phyloP scores from a whole-genome alignment of 2,113 vertebrate species.

The Collichthys lucidus region DNA sequence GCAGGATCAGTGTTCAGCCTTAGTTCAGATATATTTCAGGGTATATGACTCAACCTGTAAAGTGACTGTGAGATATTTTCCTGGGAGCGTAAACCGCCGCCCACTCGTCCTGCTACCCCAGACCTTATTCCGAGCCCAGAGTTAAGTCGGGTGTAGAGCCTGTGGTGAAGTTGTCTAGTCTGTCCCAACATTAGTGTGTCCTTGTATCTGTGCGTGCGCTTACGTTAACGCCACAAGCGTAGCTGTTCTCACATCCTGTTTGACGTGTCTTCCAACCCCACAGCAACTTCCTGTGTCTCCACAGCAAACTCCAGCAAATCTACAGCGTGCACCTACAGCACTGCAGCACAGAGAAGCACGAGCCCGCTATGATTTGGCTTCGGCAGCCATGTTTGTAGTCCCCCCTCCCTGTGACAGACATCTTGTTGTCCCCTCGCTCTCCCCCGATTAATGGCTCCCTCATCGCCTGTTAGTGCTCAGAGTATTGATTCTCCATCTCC shows the following conservation, averaged over 20 bases:
- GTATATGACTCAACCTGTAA: neutral
- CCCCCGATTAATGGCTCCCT: constrained; percentile 50
- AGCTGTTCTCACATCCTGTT: constrained; percentile 83
- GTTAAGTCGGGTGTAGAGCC: neutral
- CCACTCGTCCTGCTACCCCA: neutral
- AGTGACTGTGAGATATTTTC: neutral
- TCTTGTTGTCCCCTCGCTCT: neutral
- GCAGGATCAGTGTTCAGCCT: too few relatives aligned
- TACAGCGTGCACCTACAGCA: constrained; percentile 10
- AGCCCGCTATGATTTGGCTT: neutral
- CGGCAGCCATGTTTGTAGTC: neutral
- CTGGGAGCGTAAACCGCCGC: neutral
- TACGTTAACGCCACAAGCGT: constrained; percentile 39
- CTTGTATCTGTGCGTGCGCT: neutral
- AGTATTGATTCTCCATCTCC: constrained; percentile 32
- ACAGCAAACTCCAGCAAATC: constrained; percentile 59
- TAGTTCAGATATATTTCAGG: neutral
- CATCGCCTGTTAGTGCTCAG: constrained; percentile 15
- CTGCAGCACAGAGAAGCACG: neutral
- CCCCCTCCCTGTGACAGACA: neutral
- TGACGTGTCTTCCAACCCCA: constrained; percentile 78
- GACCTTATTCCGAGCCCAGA: neutral
- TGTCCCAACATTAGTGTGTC: constrained; percentile 23
- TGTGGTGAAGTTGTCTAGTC: constrained; percentile 11
- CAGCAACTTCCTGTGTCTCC: constrained; percentile 81